These are phyloP conservation scores for Alviniconcha marisindica DNA, from an alignment of 1,140 invertebrate species.

Conservation along the genomic window DNA sequence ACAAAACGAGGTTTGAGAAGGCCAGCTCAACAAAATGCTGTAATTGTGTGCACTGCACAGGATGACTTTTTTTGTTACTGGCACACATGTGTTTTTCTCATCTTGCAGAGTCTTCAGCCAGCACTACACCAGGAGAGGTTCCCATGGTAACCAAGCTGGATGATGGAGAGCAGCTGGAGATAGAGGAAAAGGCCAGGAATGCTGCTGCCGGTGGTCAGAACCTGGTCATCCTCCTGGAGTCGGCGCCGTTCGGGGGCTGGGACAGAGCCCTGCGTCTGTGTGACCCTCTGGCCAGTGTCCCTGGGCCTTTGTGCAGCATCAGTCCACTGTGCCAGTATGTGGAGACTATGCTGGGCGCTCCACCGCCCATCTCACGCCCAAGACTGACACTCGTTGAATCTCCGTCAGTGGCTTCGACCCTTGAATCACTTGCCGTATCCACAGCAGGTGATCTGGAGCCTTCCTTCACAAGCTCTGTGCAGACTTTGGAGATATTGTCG, in stretches of 20 bases:
- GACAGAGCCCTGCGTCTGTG: slow-evolving; percentile 15
- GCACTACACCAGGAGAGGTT: slow-evolving; percentile 22
- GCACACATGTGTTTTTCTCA: no score
- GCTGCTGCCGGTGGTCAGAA: background rate
- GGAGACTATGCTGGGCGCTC: slow-evolving; percentile 31
- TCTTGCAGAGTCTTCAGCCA: background rate
- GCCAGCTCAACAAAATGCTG: no score
- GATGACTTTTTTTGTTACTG: no score
- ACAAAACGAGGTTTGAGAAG: no score
- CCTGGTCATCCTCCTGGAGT: slow-evolving; percentile 45
- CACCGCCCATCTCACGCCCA: slow-evolving; percentile 3
- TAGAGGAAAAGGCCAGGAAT: slow-evolving; percentile 35
- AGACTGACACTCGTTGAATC: background rate
- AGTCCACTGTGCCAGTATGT: slow-evolving; percentile 34
- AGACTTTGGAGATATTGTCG: background rate
- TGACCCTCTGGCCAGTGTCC: background rate
- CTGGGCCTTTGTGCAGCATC: background rate
- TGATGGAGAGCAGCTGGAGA: slow-evolving; percentile 63
- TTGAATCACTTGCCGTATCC: background rate
- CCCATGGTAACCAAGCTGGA: slow-evolving; percentile 65
- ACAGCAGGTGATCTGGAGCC: background rate
- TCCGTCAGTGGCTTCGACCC: background rate
- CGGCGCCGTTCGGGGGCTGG: background rate
- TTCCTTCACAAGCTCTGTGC: background rate
- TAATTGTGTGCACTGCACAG: no score